phyloP scores from a whole-genome alignment of 2,888 invertebrate genomes.

The Byasa hedistus region DNA sequence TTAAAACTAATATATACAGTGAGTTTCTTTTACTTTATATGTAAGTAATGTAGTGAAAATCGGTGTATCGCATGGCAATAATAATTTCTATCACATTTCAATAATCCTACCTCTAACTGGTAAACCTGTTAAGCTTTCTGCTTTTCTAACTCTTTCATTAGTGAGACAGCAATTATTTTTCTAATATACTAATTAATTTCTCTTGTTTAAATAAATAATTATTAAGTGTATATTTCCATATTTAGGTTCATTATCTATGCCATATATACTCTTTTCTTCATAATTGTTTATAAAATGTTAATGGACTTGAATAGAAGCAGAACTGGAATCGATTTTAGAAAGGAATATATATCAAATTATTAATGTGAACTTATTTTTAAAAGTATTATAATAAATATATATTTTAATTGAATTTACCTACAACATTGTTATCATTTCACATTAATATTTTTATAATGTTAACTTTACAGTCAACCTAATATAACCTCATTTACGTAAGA shows the following conservation, averaged over 20 bases:
- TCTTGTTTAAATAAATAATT: not conserved
- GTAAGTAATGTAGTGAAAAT: constrained; percentile 44
- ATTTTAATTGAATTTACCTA: constrained; percentile 17
- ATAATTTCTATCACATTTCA: constrained; percentile 37
- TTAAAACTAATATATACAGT: constrained; percentile 19
- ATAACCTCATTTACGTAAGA: constrained; percentile 29
- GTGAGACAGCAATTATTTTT: not conserved
- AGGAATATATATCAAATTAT: constrained; percentile 6
- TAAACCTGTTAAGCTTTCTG: constrained; percentile 29
- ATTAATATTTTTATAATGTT: constrained; percentile 23
- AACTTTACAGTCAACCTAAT: constrained; percentile 20
- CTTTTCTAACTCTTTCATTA: constrained; percentile 26
- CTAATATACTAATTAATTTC: constrained; percentile 2
- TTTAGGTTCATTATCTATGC: constrained; percentile 11
- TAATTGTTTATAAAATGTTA: not conserved
- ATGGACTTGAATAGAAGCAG: not conserved
- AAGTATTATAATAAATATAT: constrained; percentile 4
- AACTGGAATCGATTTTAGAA: not conserved
- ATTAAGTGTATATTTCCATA: not conserved
- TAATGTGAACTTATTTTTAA: constrained; percentile 8
- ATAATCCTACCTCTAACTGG: constrained; percentile 29
- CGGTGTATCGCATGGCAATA: constrained; percentile 63
- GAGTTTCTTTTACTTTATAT: constrained; percentile 32
- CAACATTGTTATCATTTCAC: constrained; percentile 8
- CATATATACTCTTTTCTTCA: not conserved